Evolutionary conservation across 2,113 vertebrate genomes (phyloP), one percentile per base, ranked within the genome.

Genomic region (Canis aureus): DNA sequence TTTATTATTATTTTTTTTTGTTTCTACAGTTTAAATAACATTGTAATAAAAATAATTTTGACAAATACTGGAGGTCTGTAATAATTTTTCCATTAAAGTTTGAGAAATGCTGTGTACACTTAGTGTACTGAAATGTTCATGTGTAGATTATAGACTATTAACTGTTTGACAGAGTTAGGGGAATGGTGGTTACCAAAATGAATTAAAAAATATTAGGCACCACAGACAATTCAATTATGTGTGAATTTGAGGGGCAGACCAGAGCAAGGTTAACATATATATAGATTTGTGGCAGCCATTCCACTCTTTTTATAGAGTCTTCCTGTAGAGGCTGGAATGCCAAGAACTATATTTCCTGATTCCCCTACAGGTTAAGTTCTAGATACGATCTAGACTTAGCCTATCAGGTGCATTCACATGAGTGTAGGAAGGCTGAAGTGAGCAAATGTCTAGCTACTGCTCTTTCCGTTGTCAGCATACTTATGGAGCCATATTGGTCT

Each of bases 21-120:
- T 67, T 94, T 76, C 74, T 93, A 23, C 53, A 49, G 93, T 95
- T 96, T 71, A 88, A 97, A 88, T 69, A 96, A 83, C 17, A 64
- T 62, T 53, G 60, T 71, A 79, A 64, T 90, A 94, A 90, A 96
- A 87, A 66, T 38, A 84, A 79, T 93, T 67, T 88, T 35, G 8
- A 66, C 22, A 25, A 91, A 83, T 49, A 69, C 57, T 81, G 74
- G 29, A 32, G 57, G 6, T 23, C 71, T 94, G 20, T 85, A 91
- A 66, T 43, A 16, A 51, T 66, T 90, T 81, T 74, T 25, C 32
- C 55, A 11, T 86, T 73, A 73, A 32, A 4, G 0, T 78, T 96
- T 62, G 74, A 64, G 88, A 92, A n/a, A n/a, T 13, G 38, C 2
- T 35, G 55, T 27, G 67, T 69, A 35, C 67, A 35, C 27, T 89